A percentile compares a stretch with the other conserved stretches of the same genome.
These are phyloP conservation scores for Pangasius djambal DNA, from an alignment of 2,797 vertebrate genomes.

Conservation along the genomic window DNA sequence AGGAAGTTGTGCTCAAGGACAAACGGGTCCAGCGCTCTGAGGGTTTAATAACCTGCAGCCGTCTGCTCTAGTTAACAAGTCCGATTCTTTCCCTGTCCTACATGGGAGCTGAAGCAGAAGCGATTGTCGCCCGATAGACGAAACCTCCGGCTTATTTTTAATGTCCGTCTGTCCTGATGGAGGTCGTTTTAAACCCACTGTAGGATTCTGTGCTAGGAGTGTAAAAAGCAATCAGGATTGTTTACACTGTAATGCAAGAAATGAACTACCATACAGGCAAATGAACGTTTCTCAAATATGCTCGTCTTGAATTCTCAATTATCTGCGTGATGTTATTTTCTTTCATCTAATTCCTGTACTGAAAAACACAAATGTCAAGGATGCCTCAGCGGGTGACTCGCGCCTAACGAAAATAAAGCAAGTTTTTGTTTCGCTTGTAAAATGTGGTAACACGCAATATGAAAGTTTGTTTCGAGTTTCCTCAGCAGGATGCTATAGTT, in stretches of 20 bases:
- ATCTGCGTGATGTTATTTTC: not conserved
- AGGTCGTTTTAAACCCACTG: not conserved
- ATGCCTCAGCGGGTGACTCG: not conserved
- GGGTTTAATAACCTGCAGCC: slow-evolving; percentile 16
- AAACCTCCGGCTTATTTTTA: not conserved
- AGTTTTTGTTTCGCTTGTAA: not conserved
- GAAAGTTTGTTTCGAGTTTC: not conserved
- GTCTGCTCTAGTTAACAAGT: slow-evolving; percentile 28
- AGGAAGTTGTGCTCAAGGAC: not conserved
- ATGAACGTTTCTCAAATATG: not conserved
- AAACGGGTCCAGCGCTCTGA: not conserved
- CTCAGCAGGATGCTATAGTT: not conserved
- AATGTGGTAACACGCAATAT: not conserved
- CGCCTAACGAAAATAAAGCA: not conserved
- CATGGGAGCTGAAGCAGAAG: slow-evolving; percentile 20
- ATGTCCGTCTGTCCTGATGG: not conserved
- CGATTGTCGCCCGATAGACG: slow-evolving; percentile 6
- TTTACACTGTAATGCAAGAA: not conserved
- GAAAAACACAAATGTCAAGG: not conserved
- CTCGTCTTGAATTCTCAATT: not conserved
- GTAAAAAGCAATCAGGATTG: not conserved
- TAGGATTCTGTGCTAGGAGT: not conserved
- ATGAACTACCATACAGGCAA: not conserved
- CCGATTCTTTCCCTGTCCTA: slow-evolving; percentile 5
- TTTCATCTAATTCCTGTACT: not conserved